Conservation (phyloP, 1,140 invertebrate genomes). For the Ptiloglossa arizonensis region DNA sequence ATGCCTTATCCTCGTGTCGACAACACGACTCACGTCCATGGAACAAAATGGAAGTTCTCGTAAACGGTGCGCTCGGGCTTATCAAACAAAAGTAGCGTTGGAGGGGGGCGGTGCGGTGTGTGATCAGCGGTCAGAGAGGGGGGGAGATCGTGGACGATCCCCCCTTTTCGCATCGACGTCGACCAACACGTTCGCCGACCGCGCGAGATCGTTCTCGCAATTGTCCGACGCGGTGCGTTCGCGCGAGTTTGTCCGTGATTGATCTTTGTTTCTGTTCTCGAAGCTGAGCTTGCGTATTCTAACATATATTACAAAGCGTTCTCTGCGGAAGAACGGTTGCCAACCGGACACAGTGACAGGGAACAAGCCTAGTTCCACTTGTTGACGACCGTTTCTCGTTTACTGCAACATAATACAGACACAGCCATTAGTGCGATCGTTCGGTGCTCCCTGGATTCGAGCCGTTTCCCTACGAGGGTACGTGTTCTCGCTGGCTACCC, state of each 20-base stretch:
- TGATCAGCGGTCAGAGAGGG: constrained; percentile 27
- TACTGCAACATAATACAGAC: constrained; percentile 83
- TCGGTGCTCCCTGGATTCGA: constrained; percentile 14
- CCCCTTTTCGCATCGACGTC: neutral
- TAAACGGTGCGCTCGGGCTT: too few relatives aligned
- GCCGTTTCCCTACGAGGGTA: too few relatives aligned
- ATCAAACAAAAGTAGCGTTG: constrained; percentile 38
- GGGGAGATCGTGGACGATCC: neutral
- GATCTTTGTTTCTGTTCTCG: constrained; percentile 15
- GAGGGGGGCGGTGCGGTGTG: constrained; percentile 16
- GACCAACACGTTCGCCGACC: neutral
- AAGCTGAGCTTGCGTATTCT: constrained; percentile 15
- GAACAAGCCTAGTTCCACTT: constrained; percentile 77
- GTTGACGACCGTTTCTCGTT: constrained; percentile 83
- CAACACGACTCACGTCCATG: constrained; percentile 33
- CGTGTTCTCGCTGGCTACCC: neutral
- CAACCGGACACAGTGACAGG: neutral
- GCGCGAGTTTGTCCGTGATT: constrained; percentile 17
- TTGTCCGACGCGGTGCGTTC: too few relatives aligned
- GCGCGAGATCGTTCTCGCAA: too few relatives aligned
- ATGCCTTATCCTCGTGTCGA: constrained; percentile 29
- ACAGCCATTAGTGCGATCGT: constrained; percentile 51
- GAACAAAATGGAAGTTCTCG: too few relatives aligned
- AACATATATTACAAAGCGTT: too few relatives aligned
- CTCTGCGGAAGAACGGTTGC: constrained; percentile 28